Evolutionary conservation across 2,888 invertebrate genomes (phyloP).

Genomic region (Falcaria lacertinaria): DNA sequence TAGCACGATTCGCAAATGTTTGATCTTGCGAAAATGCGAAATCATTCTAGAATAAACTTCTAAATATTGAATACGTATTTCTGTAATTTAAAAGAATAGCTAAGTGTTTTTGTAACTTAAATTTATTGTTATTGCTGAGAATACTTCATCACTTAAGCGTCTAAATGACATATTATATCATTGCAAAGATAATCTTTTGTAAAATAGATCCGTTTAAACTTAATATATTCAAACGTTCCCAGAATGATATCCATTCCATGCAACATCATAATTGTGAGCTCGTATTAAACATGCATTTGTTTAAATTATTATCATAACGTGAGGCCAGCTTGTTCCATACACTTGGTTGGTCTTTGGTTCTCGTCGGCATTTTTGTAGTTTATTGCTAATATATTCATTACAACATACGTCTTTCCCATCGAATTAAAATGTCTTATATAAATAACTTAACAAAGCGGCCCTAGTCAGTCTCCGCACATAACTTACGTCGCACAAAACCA

Average conservation of each 20-base stretch:
- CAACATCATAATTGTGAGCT: constrained; percentile 26
- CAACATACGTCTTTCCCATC: constrained; percentile 69
- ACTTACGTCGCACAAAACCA: constrained; percentile 61
- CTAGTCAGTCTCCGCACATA: constrained; percentile 51
- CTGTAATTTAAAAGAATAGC: too few species aligned
- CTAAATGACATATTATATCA: background rate
- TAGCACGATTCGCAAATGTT: constrained; percentile 24
- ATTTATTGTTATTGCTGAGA: too few species aligned
- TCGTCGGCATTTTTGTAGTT: constrained; percentile 28
- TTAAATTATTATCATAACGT: constrained; percentile 60
- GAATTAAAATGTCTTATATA: constrained; percentile 67
- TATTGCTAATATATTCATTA: constrained; percentile 76
- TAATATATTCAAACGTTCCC: too few species aligned
- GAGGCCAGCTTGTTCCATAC: constrained; percentile 53
- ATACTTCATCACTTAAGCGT: too few species aligned
- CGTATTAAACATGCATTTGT: constrained; percentile 53
- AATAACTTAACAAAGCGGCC: constrained; percentile 63
- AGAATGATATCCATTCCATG: constrained; percentile 11
- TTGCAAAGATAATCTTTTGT: background rate
- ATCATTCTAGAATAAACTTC: too few species aligned
- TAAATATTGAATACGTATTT: too few species aligned
- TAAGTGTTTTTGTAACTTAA: too few species aligned
- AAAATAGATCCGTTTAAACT: too few species aligned
- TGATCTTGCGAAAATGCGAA: constrained; percentile 18
- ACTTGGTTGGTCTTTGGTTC: too few species aligned